A percentile compares a stretch with the other conserved stretches of the same genome.
phyloP scores from a whole-genome alignment of 23 tunicate genomes.

The Trididemnum nubilum region DNA sequence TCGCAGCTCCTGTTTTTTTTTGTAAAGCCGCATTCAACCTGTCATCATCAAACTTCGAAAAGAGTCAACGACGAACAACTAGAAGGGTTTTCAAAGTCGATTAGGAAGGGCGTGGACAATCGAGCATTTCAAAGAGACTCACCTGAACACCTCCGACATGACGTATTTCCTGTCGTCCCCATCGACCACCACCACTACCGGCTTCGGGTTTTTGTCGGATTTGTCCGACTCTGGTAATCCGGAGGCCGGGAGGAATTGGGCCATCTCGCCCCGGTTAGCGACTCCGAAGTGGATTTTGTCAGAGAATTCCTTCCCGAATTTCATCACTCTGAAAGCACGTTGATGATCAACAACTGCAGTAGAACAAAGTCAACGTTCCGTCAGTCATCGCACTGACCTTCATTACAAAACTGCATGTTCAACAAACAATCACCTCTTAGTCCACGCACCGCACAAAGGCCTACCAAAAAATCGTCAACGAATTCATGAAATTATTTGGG shows the following conservation, averaged over 20 bases:
- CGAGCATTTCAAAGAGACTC: no score
- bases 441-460: background rate
- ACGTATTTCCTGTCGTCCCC: slow-evolving; percentile 74
- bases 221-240: slow-evolving; percentile 54
- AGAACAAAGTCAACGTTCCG: no score
- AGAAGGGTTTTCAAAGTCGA: no score
- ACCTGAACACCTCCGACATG: slow-evolving; percentile 80
- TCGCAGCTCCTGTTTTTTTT: no score
- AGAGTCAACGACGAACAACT: no score
- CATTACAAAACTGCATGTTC: background rate
- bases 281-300: slow-evolving; percentile 59
- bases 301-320: slow-evolving; percentile 62
- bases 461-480: background rate
- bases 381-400: no score
- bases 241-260: slow-evolving; percentile 34
- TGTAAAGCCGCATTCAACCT: no score
- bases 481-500: no score
- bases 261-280: slow-evolving; percentile 62
- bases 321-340: slow-evolving; percentile 74
- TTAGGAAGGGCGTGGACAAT: no score
- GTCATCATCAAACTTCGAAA: no score
- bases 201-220: slow-evolving; percentile 38
- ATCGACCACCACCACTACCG: slow-evolving; percentile 73
- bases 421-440: background rate
- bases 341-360: no score